A percentile compares a stretch with the other conserved stretches of the same genome.
Conservation (phyloP, 2,113 vertebrate species). For the Muscicapa adusta region DNA sequence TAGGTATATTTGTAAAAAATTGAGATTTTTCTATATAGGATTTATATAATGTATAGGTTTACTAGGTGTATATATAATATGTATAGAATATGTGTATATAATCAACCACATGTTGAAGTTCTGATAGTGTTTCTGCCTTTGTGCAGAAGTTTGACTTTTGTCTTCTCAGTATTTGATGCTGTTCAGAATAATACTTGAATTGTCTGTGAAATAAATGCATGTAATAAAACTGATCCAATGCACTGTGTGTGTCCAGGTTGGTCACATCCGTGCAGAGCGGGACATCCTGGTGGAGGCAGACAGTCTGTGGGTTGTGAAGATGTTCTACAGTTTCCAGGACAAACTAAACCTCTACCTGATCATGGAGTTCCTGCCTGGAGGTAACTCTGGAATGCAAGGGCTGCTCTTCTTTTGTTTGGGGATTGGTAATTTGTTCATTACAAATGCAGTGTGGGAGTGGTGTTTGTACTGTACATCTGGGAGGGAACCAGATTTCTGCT, state of each 20-base stretch:
- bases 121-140: background rate
- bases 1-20: background rate
- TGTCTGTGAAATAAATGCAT: background rate
- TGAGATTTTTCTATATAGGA: background rate
- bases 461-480: background rate
- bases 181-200: background rate
- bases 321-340: conserved; percentile 99
- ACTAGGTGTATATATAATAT: background rate
- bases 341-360: conserved; percentile 99
- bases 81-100: background rate
- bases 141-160: background rate
- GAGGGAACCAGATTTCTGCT: background rate
- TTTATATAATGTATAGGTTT: background rate
- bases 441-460: background rate
- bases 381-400: conserved; percentile 68
- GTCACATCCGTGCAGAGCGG: conserved; percentile 94
- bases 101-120: background rate
- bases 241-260: conserved; percentile 77
- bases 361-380: conserved; percentile 99
- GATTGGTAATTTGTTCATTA: background rate
- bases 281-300: conserved; percentile 98
- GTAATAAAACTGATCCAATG: background rate
- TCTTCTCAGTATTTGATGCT: background rate
- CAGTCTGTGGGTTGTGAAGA: conserved; percentile 98
- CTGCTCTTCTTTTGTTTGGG: conserved; percentile 27